These are phyloP conservation scores for Sarotherodon lohbergeri DNA, from an alignment of 2,113 vertebrate genomes.

Conservation along the genomic window DNA sequence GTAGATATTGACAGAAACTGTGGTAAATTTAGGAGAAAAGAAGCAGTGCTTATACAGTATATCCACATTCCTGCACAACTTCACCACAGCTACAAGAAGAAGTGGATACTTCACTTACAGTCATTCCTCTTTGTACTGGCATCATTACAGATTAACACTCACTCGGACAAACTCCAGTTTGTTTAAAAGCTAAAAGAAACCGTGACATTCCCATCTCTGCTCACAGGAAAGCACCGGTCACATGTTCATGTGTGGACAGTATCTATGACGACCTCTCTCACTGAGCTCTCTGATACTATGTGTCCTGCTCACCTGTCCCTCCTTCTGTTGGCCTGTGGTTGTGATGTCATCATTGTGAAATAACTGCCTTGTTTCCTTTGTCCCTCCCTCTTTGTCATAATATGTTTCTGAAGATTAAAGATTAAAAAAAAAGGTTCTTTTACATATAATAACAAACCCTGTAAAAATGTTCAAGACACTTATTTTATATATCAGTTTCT, in stretches of 20 bases:
- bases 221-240: neutral
- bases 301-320: neutral
- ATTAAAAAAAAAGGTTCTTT: slow-evolving; percentile 61
- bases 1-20: neutral
- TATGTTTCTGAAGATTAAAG: slow-evolving; percentile 47
- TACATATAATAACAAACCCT: slow-evolving; percentile 67
- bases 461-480: slow-evolving; percentile 70
- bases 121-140: neutral
- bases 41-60: neutral
- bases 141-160: neutral
- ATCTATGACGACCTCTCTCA: neutral
- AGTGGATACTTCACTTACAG: neutral
- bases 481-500: slow-evolving; percentile 70
- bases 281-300: neutral
- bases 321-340: slow-evolving; percentile 55
- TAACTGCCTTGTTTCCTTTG: slow-evolving; percentile 49
- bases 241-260: neutral
- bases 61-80: neutral
- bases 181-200: neutral
- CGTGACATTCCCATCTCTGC: neutral
- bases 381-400: slow-evolving; percentile 51
- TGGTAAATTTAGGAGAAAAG: neutral
- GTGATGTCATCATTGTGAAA: slow-evolving; percentile 71
- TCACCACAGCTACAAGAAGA: neutral
- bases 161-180: neutral